Evolutionary conservation across 2,888 invertebrate species (phyloP).

Genomic region (Hypselothyrea guttata): DNA sequence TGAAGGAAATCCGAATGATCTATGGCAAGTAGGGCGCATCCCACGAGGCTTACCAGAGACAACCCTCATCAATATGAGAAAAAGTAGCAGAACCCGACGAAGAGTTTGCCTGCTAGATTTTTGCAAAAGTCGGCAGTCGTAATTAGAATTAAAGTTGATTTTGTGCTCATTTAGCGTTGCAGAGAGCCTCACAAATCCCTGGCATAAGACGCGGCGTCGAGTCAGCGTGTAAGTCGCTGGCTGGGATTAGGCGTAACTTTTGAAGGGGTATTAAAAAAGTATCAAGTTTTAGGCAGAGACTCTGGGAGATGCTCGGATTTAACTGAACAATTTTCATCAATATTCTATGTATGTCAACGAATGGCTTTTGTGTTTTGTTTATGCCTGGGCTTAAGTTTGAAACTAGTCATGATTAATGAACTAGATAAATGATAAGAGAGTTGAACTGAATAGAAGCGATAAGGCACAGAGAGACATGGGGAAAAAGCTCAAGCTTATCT

Average conservation of each 20-base stretch:
- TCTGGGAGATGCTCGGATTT: too few relatives aligned
- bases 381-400: slow-evolving; percentile 26
- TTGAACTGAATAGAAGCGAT: not conserved
- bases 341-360: slow-evolving; percentile 35
- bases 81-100: too few relatives aligned
- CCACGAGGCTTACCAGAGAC: not conserved
- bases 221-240: slow-evolving; percentile 40
- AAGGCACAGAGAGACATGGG: slow-evolving; percentile 1
- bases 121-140: slow-evolving; percentile 1
- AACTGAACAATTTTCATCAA: slow-evolving; percentile 24
- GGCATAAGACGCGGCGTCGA: slow-evolving; percentile 20
- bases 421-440: slow-evolving; percentile 35
- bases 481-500: slow-evolving; percentile 62
- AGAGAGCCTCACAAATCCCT: slow-evolving; percentile 30
- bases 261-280: slow-evolving; percentile 24
- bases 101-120: not conserved
- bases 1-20: too few relatives aligned
- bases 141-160: slow-evolving; percentile 53
- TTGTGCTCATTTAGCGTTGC: slow-evolving; percentile 26
- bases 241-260: slow-evolving; percentile 56
- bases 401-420: slow-evolving; percentile 52
- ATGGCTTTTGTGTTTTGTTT: slow-evolving; percentile 29
- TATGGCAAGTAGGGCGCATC: too few relatives aligned
- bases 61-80: too few relatives aligned
- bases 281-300: slow-evolving; percentile 6